These are phyloP conservation scores for Sylvicola cinctus DNA, from an alignment of 2,888 invertebrate species.

Conservation along the genomic window DNA sequence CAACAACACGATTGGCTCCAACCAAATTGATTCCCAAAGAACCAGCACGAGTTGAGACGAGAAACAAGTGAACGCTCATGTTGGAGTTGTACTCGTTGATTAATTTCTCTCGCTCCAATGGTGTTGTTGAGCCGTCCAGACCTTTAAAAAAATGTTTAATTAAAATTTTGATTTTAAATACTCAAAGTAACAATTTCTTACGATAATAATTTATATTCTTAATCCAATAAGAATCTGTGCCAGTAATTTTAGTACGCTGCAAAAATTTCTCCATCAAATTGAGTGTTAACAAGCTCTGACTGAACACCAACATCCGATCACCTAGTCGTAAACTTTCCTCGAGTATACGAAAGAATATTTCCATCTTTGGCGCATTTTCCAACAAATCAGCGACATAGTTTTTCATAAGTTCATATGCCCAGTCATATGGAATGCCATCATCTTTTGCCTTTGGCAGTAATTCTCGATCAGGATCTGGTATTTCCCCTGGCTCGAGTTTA, in stretches of 20 bases:
- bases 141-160: constrained; percentile 28
- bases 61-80: constrained; percentile 67
- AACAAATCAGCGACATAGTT: constrained; percentile 74
- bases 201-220: constrained; percentile 77
- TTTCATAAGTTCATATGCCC: constrained; percentile 67
- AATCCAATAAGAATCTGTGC: constrained; percentile 56
- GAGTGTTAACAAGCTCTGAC: constrained; percentile 86
- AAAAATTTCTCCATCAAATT: constrained; percentile 90
- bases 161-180: constrained; percentile 1
- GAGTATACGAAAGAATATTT: constrained; percentile 76
- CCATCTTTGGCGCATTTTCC: constrained; percentile 89
- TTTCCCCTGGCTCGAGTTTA: constrained; percentile 5
- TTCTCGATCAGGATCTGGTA: constrained; percentile 8
- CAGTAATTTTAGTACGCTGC: constrained; percentile 38
- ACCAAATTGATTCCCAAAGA: constrained; percentile 93
- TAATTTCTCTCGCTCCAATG: constrained; percentile 82
- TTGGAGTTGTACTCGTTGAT: constrained; percentile 93
- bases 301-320: constrained; percentile 85
- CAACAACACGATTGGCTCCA: constrained; percentile 91
- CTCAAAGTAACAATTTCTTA: constrained; percentile 27
- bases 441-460: constrained; percentile 33
- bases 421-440: constrained; percentile 71
- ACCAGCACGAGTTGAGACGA: constrained; percentile 92
- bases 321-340: constrained; percentile 71
- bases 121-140: constrained; percentile 88